These are phyloP conservation scores for Lithosia quadra DNA, from an alignment of 2,888 invertebrate species.

Conservation along the genomic window DNA sequence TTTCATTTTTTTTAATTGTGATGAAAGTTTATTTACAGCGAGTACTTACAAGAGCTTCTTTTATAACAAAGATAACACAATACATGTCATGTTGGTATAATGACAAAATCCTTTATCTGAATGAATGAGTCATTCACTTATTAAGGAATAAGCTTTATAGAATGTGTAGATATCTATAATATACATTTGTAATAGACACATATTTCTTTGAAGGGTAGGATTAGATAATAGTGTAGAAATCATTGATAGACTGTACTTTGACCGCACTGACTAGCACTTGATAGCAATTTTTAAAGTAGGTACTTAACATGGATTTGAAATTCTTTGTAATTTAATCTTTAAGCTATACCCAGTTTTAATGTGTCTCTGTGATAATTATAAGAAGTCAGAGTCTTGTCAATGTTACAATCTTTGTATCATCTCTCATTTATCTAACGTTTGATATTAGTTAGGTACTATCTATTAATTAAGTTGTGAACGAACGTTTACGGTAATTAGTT, in stretches of 20 bases:
- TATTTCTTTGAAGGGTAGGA: background rate
- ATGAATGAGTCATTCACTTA: no score
- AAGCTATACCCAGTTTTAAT: background rate
- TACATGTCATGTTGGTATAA: background rate
- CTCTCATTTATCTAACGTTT: conserved; percentile 30
- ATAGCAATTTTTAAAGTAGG: background rate
- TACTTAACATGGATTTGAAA: background rate
- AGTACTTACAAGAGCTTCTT: background rate
- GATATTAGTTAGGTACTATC: no score
- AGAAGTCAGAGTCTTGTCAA: conserved; percentile 9
- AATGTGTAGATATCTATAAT: no score
- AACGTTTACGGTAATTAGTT: conserved; percentile 41
- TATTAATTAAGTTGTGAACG: conserved; percentile 49
- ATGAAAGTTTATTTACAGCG: background rate
- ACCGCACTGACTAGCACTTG: background rate
- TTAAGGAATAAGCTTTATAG: no score
- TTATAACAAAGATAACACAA: background rate
- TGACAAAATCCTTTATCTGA: background rate
- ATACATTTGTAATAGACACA: background rate
- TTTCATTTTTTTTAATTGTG: no score
- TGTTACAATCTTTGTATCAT: conserved; percentile 4
- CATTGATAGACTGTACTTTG: background rate
- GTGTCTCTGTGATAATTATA: background rate
- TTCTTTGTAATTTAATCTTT: background rate
- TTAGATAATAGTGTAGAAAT: no score